These are phyloP conservation scores for Sminthopsis crassicaudata DNA, from an alignment of 2,113 vertebrate genomes.

Conservation along the genomic window DNA sequence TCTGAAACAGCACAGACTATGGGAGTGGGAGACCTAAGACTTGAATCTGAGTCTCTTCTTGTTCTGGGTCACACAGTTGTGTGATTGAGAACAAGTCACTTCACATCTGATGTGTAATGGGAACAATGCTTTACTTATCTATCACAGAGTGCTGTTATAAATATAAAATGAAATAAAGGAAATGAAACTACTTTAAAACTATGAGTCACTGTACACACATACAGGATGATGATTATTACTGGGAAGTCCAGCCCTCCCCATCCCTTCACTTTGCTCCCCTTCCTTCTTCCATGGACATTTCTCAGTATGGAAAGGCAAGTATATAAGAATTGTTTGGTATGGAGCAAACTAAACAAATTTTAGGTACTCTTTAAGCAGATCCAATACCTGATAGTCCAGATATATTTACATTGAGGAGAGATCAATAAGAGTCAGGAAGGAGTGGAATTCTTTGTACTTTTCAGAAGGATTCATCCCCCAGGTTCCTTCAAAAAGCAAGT, in stretches of 20 bases:
- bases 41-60: neutral
- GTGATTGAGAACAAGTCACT: neutral
- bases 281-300: neutral
- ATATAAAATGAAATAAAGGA: neutral
- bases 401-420: neutral
- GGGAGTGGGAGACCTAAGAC: neutral
- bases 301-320: neutral
- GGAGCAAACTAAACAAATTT: neutral
- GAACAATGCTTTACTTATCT: neutral
- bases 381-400: neutral
- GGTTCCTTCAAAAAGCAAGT: neutral
- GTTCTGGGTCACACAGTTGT: neutral
- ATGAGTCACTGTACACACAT: neutral
- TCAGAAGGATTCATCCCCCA: neutral
- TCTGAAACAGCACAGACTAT: neutral
- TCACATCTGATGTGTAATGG: neutral
- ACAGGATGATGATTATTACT: neutral
- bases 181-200: neutral
- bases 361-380: neutral
- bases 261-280: neutral
- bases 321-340: neutral
- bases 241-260: neutral
- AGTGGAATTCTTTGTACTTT: neutral
- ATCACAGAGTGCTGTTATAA: neutral
- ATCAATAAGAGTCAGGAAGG: neutral